Evolutionary conservation across 2,797 vertebrate species (phyloP), one percentile per base, ranked within the genome.

Genomic region (Etheostoma perlongum): DNA sequence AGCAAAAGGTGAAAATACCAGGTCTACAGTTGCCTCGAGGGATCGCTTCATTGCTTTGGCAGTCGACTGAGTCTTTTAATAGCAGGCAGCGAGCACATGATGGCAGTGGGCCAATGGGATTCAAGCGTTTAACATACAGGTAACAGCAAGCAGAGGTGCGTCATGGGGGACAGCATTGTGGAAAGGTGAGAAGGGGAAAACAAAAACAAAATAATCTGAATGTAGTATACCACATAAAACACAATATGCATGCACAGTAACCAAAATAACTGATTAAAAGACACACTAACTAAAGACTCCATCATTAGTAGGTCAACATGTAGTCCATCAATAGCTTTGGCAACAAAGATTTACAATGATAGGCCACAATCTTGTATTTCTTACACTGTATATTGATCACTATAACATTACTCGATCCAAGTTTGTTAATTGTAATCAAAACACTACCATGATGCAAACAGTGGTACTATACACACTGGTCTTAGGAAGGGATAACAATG

Each of bases 91-190:
- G 98, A 99, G 97, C 98, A 99, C 98, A 99, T 99, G 98, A 99
- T 99, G 98, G 97, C 98, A 99, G 97, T 97, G 98, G 98, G 98
- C 98, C 98, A 99, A 99, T 99, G 98, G 98, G 97, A 97, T 96
- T 99, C 98, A 99, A 99, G 98, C 98, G 98, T 99, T 99, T 99
- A 99, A 99, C 98, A 99, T 98, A 99, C 98, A 99, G 98, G 98
- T 99, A 99, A 99, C 98, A 99, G 98, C 98, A 99, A 99, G 97
- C 97, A 98, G 97, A 99, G 97, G 97, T 98, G 97, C 97, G 92
- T 98, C 97, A 98, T 98, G 97, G 97, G 96, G 96, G 96, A 97
- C 97, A 97, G 97, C 97, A 96, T 97, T 99, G 97, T 97, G 97
- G 97, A 96, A 97, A 97, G 97, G 97, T 98, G 97, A 98, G 96